A percentile compares a stretch with the other conserved stretches of the same genome.
Evolutionary conservation across 1,140 invertebrate species (phyloP).

Genomic region (Schlechtendalia chinensis): DNA sequence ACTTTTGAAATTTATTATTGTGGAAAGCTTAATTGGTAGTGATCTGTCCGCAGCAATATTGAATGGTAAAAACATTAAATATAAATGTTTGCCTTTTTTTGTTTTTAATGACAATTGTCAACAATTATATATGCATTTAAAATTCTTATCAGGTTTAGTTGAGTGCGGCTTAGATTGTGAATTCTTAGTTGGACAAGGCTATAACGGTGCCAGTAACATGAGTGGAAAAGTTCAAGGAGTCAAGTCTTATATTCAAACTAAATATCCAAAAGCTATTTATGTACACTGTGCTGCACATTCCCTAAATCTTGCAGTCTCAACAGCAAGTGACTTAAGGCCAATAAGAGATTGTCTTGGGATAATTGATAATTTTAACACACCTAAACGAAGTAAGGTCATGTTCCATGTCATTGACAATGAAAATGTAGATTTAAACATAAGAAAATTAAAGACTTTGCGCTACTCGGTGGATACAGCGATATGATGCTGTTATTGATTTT

Average conservation of each 20-base stretch:
- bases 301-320: slow-evolving; percentile 52
- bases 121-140: slow-evolving; percentile 39
- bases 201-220: slow-evolving; percentile 54
- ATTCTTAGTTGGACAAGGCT: too few relatives aligned
- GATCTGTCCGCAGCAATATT: not conserved
- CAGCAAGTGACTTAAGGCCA: slow-evolving; percentile 47
- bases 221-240: slow-evolving; percentile 53
- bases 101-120: slow-evolving; percentile 10
- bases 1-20: slow-evolving; percentile 52
- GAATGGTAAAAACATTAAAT: slow-evolving; percentile 10
- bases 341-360: slow-evolving; percentile 51
- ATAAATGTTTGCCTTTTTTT: too few relatives aligned
- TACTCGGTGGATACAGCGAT: slow-evolving; percentile 3
- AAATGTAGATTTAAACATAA: not conserved
- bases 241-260: slow-evolving; percentile 51
- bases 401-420: not conserved
- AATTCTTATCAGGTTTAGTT: slow-evolving; percentile 23
- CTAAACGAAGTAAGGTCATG: slow-evolving; percentile 43
- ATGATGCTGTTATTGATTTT: slow-evolving; percentile 6
- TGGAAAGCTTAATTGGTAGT: slow-evolving; percentile 51
- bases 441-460: not conserved
- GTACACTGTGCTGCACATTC: slow-evolving; percentile 53
- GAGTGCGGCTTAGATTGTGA: not conserved
- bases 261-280: slow-evolving; percentile 52
- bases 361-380: slow-evolving; percentile 49